Percentiles rank a stretch among this genome's conserved stretches.
Conservation (phyloP, 2,797 vertebrate genomes). For the Schizothorax lantsangensis region DNA sequence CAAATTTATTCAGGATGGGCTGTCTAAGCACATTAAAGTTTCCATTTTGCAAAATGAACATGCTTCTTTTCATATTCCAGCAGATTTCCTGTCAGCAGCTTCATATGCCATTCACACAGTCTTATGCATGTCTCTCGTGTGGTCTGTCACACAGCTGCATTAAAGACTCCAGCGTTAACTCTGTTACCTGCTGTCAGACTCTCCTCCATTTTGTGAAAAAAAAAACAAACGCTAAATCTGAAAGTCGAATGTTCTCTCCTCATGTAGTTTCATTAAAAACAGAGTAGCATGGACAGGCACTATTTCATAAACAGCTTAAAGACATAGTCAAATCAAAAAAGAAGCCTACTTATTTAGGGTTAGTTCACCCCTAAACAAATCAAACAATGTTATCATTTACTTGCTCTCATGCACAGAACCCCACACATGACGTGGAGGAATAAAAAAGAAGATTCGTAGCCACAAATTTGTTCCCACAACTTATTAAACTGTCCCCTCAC, state of each 20-base stretch:
- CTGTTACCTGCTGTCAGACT: slow-evolving; percentile 65
- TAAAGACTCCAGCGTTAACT: slow-evolving; percentile 65
- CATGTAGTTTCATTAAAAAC: not conserved
- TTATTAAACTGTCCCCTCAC: not conserved
- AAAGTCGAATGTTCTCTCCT: not conserved
- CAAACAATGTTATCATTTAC: not conserved
- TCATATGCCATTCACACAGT: not conserved
- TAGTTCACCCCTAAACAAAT: not conserved
- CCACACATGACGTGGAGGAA: not conserved
- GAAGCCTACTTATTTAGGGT: not conserved
- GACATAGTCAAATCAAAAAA: not conserved
- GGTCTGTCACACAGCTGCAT: slow-evolving; percentile 32
- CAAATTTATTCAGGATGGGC: not conserved
- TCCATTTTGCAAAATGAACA: slow-evolving; percentile 3
- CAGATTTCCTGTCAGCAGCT: slow-evolving; percentile 48
- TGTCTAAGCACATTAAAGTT: slow-evolving; percentile 10
- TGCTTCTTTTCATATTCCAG: slow-evolving; percentile 62
- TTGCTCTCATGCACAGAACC: not conserved
- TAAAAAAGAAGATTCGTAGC: not conserved
- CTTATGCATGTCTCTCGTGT: not conserved
- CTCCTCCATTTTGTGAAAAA: slow-evolving; percentile 42
- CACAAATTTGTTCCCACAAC: not conserved
- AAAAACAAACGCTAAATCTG: not conserved
- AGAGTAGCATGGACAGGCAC: not conserved
- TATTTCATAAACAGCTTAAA: not conserved